These are phyloP conservation scores for Lichenostomus cassidix DNA, from an alignment of 2,113 vertebrate species.

Conservation along the genomic window DNA sequence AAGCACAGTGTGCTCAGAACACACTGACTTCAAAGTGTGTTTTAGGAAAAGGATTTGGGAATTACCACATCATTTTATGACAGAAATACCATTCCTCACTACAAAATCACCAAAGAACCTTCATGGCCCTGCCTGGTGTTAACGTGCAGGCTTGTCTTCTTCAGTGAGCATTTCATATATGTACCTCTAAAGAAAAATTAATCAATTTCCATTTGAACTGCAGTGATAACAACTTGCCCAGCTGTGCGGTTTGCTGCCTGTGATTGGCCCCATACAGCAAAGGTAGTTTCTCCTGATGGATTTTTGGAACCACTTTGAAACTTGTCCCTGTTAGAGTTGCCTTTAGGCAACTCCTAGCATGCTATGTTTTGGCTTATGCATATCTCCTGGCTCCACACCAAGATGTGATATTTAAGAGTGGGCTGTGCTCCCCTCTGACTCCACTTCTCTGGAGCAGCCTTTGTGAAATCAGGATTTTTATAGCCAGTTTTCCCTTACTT, in stretches of 20 bases:
- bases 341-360: not conserved
- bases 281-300: not conserved
- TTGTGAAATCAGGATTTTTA: not conserved
- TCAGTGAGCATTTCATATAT: not conserved
- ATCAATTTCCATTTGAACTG: not conserved
- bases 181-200: not conserved
- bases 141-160: rapidly evolving
- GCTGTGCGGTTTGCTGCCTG: not conserved
- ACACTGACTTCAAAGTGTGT: not conserved
- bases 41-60: not conserved
- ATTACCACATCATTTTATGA: not conserved
- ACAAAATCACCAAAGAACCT: not conserved
- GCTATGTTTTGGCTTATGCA: not conserved
- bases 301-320: not conserved
- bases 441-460: not conserved
- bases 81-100: not conserved
- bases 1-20: not conserved
- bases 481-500: not conserved
- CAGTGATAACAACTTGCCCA: not conserved
- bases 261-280: not conserved
- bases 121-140: not conserved
- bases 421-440: not conserved
- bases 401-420: not conserved
- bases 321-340: not conserved
- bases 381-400: not conserved